A percentile compares a stretch with the other conserved stretches of the same genome.
These are phyloP conservation scores for Diabrotica undecimpunctata DNA, from an alignment of 1,140 invertebrate genomes.

Conservation along the genomic window DNA sequence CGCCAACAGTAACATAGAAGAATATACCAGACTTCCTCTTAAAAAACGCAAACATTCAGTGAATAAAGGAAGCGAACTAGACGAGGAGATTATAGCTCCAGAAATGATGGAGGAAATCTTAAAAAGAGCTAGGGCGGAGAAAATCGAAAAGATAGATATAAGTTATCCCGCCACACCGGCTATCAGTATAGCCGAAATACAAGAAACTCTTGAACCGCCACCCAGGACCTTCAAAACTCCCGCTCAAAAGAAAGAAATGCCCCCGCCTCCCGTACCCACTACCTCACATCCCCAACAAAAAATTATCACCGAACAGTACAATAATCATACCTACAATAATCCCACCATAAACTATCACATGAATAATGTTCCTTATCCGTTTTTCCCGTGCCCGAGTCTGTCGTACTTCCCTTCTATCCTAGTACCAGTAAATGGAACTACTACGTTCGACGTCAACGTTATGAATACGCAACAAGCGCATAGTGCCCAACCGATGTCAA, in stretches of 20 bases:
- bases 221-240: conserved; percentile 31
- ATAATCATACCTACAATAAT: conserved; percentile 38
- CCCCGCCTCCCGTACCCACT: conserved; percentile 23
- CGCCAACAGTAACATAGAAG: conserved; percentile 12
- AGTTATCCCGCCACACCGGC: conserved; percentile 37
- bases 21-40: conserved; percentile 32
- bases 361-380: conserved; percentile 31
- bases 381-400: conserved; percentile 15
- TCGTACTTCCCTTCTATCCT: conserved; percentile 15
- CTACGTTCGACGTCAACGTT: conserved; percentile 15
- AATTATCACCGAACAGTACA: conserved; percentile 34
- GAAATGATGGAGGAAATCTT: conserved; percentile 20
- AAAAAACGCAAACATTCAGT: conserved; percentile 35
- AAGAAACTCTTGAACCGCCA: conserved; percentile 21
- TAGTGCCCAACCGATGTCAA: too few species aligned
- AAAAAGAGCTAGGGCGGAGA: conserved; percentile 14
- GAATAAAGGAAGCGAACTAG: conserved; percentile 18
- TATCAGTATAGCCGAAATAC: conserved; percentile 38
- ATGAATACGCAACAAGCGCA: conserved; percentile 6
- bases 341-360: conserved; percentile 39
- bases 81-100: conserved; percentile 8
- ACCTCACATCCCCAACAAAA: conserved; percentile 15
- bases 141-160: conserved; percentile 28
- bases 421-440: conserved; percentile 9
- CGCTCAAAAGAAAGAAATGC: conserved; percentile 35